A percentile compares a stretch with the other conserved stretches of the same genome.
Conservation (phyloP, 2,888 invertebrate species). For the Sicus ferrugineus region DNA sequence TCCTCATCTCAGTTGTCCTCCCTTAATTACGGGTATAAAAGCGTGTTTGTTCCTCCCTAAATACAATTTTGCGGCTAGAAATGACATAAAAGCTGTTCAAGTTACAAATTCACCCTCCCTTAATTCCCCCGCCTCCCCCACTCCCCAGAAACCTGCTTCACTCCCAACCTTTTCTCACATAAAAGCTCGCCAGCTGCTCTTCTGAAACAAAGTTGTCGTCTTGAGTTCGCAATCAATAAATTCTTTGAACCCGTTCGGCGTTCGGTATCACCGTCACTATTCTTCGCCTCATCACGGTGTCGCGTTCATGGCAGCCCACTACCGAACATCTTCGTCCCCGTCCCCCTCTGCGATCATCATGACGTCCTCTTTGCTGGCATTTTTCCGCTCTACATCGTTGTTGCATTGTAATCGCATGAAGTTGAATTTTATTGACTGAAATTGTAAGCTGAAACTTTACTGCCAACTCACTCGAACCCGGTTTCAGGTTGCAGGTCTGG, state of each 20-base stretch:
- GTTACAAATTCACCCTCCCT: too few species aligned
- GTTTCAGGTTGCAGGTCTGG: background rate
- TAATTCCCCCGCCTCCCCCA: too few species aligned
- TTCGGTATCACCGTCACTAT: conserved; percentile 3
- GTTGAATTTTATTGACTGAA: conserved; percentile 55
- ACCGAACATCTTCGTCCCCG: background rate
- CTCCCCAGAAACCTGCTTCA: too few species aligned
- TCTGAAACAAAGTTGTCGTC: conserved; percentile 44
- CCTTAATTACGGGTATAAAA: too few species aligned
- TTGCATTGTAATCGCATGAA: conserved; percentile 44
- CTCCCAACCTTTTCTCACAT: background rate
- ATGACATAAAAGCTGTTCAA: too few species aligned
- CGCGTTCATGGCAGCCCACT: background rate
- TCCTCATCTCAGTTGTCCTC: too few species aligned
- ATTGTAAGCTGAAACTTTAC: conserved; percentile 51
- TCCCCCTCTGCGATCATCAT: too few species aligned
- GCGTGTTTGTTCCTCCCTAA: too few species aligned
- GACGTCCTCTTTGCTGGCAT: background rate
- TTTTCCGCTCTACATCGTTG: background rate
- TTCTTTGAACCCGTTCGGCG: conserved; percentile 54
- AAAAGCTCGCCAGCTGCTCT: background rate
- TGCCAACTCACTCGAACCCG: conserved; percentile 27
- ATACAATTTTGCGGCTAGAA: too few species aligned
- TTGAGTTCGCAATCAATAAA: conserved; percentile 61
- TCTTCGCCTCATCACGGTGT: too few species aligned